These are phyloP conservation scores for Megaptera novaeangliae DNA, from an alignment of 2,113 vertebrate species.

Conservation along the genomic window DNA sequence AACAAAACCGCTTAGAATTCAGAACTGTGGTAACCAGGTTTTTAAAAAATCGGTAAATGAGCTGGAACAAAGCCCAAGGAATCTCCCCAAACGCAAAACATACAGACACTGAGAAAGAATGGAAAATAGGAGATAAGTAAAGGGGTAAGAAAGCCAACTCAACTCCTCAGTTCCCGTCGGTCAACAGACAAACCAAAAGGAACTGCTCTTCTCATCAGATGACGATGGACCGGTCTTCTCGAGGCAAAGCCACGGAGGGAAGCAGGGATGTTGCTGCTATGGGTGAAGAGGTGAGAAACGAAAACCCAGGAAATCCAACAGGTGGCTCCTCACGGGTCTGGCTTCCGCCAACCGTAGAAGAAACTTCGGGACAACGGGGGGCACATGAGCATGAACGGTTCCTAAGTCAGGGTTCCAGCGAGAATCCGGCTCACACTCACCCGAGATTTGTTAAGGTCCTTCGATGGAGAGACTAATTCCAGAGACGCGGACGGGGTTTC, in stretches of 20 bases:
- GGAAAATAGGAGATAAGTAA: too few species aligned
- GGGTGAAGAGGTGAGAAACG: not conserved
- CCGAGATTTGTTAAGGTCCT: not conserved
- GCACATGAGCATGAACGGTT: fast-evolving
- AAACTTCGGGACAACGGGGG: fast-evolving
- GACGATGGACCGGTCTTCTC: not conserved
- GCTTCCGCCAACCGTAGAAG: fast-evolving
- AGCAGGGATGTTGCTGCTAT: not conserved
- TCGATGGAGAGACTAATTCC: fast-evolving
- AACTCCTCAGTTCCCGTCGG: not conserved
- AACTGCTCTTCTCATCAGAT: not conserved
- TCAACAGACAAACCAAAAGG: not conserved
- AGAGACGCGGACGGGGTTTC: not conserved
- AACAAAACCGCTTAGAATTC: not conserved
- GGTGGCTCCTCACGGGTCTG: fast-evolving
- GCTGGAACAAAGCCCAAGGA: not conserved
- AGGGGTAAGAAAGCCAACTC: not conserved
- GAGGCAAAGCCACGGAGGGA: fast-evolving
- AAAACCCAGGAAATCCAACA: not conserved
- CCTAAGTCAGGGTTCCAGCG: not conserved
- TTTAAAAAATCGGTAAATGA: not conserved
- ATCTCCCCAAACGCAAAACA: not conserved
- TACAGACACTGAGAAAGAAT: not conserved
- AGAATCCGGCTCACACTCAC: fast-evolving
- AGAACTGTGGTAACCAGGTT: not conserved